Evolutionary conservation across 2,113 vertebrate genomes (phyloP), one percentile per base, ranked within the genome.

Genomic region (Ochotona princeps): DNA sequence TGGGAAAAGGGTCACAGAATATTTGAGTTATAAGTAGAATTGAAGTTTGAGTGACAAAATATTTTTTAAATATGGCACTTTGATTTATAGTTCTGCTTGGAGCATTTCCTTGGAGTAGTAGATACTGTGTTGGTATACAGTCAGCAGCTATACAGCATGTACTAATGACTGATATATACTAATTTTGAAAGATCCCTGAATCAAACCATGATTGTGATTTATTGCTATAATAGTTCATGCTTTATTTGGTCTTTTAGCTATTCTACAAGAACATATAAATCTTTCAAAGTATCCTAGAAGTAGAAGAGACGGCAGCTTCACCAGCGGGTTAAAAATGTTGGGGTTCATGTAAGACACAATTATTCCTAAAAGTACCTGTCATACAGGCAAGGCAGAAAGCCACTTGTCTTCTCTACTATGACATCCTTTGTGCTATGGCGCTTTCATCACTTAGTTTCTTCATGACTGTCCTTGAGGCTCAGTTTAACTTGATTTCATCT

Each of bases 401-500:
- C 51, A 38, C 8, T 74, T 17, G 32, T 63, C 32, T 38, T 90
- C 61, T 69, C 74, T n/a, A 47, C 92, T 90, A 63, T 67, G 51
- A 28, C 32, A 88, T 66, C 2, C 7, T 74, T 83, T 66, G 30
- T 66, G 28, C 30, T 69, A 14, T 11, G 57, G 35, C 72, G 80
- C 28, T 88, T 13, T 30, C 79, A 38, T 92, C 38, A 90, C 20
- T 82, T 76, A 72, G 25, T 88, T 89, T 89, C 51, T 47, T 93
- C 11, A 79, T 63, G 47, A 67, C 15, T 57, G 57, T 44, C 21
- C 28, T 87, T 92, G 26, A 49, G 83, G 25, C 18, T 87, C 74
- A 51, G n/a, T 57, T 87, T 87, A 93, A 95, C 44, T 93, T 92
- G 44, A 90, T 92, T 76, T 92, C 17, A 49, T 63, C 63, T 76